A percentile compares a stretch with the other conserved stretches of the same genome.
Conservation (phyloP, 2,888 invertebrate genomes). For the Dicyrtomina minuta region DNA sequence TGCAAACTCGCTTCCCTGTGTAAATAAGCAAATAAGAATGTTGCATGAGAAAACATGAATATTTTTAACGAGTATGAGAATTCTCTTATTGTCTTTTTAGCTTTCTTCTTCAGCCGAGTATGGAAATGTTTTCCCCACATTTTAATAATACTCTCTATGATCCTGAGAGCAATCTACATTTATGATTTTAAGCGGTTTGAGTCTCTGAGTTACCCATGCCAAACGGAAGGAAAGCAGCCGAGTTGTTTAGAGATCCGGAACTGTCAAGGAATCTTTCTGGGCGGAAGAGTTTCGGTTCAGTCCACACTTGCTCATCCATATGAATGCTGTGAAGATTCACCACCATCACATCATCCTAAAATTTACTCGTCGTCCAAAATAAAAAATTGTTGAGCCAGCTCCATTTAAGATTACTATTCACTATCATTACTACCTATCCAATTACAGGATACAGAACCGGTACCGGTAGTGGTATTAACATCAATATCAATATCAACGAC, state of each 20-base stretch:
- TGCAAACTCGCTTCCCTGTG: constrained; percentile 45
- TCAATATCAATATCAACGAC: too few species aligned
- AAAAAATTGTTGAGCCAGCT: not conserved
- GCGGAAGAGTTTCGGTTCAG: constrained; percentile 36
- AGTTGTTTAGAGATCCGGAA: constrained; percentile 32
- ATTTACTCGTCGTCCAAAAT: not conserved
- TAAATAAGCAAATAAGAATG: constrained; percentile 6
- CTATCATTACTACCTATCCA: not conserved
- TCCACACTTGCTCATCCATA: constrained; percentile 41
- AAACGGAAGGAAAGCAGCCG: constrained; percentile 45
- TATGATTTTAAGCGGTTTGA: too few species aligned
- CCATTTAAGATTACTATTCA: not conserved
- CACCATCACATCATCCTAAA: constrained; percentile 44
- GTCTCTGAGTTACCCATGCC: constrained; percentile 46
- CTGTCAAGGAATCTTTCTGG: constrained; percentile 45
- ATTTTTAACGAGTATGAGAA: too few species aligned
- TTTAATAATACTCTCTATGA: too few species aligned
- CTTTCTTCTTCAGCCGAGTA: too few species aligned
- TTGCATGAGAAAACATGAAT: not conserved
- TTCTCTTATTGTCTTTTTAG: too few species aligned
- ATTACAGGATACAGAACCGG: not conserved
- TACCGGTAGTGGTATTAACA: not conserved
- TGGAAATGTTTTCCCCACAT: too few species aligned
- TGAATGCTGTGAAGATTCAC: constrained; percentile 47
- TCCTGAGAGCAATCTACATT: too few species aligned